Conservation (phyloP, 2,113 vertebrate genomes). For the Gadus chalcogrammus region DNA sequence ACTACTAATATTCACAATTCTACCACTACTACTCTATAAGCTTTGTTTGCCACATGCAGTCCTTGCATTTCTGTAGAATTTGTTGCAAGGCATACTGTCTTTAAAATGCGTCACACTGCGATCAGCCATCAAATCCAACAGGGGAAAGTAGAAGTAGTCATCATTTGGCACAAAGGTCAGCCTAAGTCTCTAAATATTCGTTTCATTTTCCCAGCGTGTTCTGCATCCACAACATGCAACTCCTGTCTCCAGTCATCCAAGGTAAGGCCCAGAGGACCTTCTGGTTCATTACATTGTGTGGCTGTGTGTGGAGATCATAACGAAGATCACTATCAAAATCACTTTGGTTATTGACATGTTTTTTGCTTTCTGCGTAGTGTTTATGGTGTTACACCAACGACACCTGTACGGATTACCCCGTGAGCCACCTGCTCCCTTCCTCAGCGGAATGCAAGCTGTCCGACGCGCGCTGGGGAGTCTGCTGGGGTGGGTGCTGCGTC, state of each 20-base stretch:
- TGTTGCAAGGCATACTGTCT: neutral
- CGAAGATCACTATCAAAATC: neutral
- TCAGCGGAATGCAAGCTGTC: conserved; percentile 74
- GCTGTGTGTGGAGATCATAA: neutral
- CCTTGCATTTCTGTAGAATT: neutral
- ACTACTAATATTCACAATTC: neutral
- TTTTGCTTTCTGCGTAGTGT: conserved; percentile 68
- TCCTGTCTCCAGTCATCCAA: conserved; percentile 41
- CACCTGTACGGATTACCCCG: conserved; percentile 82
- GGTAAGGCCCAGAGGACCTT: conserved; percentile 31
- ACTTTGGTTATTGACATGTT: neutral
- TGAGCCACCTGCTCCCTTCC: conserved; percentile 76
- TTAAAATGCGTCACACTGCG: neutral
- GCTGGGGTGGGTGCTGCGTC: conserved; percentile 77
- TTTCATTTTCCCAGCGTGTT: conserved; percentile 41
- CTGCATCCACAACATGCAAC: conserved; percentile 40
- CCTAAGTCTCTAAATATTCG: neutral
- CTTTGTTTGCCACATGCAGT: neutral
- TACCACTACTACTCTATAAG: neutral
- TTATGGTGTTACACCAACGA: conserved; percentile 80
- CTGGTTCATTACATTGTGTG: neutral
- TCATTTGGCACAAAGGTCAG: neutral
- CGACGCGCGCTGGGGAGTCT: conserved; percentile 83
- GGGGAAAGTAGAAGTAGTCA: no score
- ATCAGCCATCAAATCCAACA: no score